phyloP scores from a whole-genome alignment of 1,140 invertebrate genomes.

The Triops cancriformis region DNA sequence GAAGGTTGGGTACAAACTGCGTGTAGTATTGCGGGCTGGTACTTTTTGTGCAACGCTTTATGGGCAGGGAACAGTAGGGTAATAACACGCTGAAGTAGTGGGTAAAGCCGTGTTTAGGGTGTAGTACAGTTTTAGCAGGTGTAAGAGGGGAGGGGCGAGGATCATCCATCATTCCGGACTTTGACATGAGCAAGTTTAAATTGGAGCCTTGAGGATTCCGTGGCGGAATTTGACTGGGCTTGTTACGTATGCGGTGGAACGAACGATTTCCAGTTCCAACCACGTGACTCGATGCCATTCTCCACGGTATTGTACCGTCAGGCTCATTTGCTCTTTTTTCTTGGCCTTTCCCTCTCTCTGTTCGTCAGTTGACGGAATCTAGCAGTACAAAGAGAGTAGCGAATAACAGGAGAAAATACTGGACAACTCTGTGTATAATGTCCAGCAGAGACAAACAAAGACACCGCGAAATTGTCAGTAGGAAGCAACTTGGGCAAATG shows the following conservation, averaged over 20 bases:
- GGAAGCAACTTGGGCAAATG: too few species aligned
- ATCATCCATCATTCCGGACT: not conserved
- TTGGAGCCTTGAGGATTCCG: not conserved
- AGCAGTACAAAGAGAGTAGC: too few species aligned
- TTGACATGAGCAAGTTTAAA: slow-evolving; percentile 6
- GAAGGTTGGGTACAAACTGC: too few species aligned
- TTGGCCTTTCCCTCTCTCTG: not conserved
- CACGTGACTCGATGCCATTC: not conserved
- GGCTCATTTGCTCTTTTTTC: not conserved
- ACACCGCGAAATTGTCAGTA: too few species aligned
- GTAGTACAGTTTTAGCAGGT: not conserved
- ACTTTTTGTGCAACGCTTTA: too few species aligned
- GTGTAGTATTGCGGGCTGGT: too few species aligned
- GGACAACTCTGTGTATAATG: too few species aligned
- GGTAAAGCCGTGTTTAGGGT: not conserved
- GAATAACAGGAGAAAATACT: too few species aligned
- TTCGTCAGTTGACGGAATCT: not conserved
- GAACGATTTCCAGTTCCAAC: not conserved
- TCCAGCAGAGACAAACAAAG: too few species aligned
- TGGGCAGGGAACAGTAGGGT: too few species aligned
- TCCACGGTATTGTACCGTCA: not conserved
- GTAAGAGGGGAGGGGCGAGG: not conserved
- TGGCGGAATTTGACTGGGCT: not conserved
- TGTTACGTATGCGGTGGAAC: not conserved
- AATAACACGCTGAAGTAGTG: too few species aligned